Percentiles rank a stretch among this genome's conserved stretches.
These are phyloP conservation scores for Orius laevigatus DNA, from an alignment of 1,140 invertebrate species.

Conservation along the genomic window DNA sequence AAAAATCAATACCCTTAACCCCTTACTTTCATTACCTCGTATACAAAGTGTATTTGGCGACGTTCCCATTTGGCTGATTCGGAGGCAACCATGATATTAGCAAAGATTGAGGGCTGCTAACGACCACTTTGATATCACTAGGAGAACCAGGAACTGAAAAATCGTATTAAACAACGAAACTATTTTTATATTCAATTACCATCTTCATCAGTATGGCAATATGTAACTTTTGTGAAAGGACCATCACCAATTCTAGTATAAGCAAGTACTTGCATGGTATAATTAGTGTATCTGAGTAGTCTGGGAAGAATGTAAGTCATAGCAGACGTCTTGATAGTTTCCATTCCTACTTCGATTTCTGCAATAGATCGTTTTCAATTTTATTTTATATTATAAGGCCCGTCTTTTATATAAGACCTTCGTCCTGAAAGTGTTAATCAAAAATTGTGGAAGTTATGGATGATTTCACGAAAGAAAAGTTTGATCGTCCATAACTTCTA, in stretches of 20 bases:
- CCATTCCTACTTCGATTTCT: constrained; percentile 18
- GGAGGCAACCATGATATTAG: constrained; percentile 68
- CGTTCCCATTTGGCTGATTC: constrained; percentile 54
- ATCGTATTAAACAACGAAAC: neutral
- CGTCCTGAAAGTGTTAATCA: too few relatives aligned
- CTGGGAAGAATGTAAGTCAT: constrained; percentile 47
- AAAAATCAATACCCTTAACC: neutral
- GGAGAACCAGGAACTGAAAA: constrained; percentile 60
- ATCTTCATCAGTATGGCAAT: constrained; percentile 82
- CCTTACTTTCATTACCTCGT: constrained; percentile 39
- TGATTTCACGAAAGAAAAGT: too few relatives aligned
- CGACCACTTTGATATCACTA: constrained; percentile 53
- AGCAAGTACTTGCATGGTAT: constrained; percentile 75
- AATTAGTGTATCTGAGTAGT: constrained; percentile 79
- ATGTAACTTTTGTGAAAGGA: constrained; percentile 60
- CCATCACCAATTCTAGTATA: constrained; percentile 81
- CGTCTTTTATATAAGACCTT: too few relatives aligned
- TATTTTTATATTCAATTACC: constrained; percentile 34
- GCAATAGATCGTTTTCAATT: neutral
- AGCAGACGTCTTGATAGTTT: constrained; percentile 42
- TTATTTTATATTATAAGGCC: too few relatives aligned
- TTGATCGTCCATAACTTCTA: too few relatives aligned
- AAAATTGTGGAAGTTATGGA: too few relatives aligned
- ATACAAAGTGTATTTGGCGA: constrained; percentile 66
- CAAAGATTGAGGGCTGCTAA: constrained; percentile 53